Evolutionary conservation across 1,140 invertebrate genomes (phyloP).

Genomic region (Ceratosolen fusciceps): DNA sequence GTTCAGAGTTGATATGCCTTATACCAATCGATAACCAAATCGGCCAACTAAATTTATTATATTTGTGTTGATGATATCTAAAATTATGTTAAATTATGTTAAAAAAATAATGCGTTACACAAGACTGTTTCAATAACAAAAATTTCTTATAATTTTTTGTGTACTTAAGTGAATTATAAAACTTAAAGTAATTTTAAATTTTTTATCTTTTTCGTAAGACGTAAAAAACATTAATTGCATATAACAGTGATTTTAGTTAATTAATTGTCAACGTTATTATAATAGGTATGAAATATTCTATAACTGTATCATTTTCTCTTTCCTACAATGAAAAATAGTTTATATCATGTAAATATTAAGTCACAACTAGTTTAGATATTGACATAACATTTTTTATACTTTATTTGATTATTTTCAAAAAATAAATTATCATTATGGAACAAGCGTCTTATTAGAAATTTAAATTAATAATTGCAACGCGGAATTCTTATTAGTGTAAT

Average conservation of each 20-base stretch:
- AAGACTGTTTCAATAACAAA: too few relatives aligned
- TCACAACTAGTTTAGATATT: slow-evolving; percentile 13
- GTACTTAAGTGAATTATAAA: too few relatives aligned
- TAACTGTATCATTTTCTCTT: not conserved
- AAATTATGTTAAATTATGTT: too few relatives aligned
- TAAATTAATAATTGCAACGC: not conserved
- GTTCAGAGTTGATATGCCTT: too few relatives aligned
- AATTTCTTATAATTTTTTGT: too few relatives aligned
- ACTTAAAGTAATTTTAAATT: too few relatives aligned
- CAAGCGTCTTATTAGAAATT: not conserved
- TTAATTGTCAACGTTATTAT: not conserved
- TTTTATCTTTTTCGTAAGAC: too few relatives aligned
- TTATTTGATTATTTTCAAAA: not conserved
- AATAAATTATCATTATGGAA: not conserved
- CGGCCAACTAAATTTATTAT: not conserved
- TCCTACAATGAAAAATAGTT: not conserved
- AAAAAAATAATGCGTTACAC: too few relatives aligned
- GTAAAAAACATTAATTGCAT: too few relatives aligned
- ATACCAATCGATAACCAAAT: not conserved
- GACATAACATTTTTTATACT: not conserved
- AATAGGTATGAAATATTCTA: slow-evolving; percentile 9
- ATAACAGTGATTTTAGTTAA: too few relatives aligned
- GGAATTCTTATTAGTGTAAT: too few relatives aligned
- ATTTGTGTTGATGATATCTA: not conserved
- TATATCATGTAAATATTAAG: not conserved